These are phyloP conservation scores for Xiphophorus maculatus DNA, from an alignment of 2,113 vertebrate species.

Conservation along the genomic window DNA sequence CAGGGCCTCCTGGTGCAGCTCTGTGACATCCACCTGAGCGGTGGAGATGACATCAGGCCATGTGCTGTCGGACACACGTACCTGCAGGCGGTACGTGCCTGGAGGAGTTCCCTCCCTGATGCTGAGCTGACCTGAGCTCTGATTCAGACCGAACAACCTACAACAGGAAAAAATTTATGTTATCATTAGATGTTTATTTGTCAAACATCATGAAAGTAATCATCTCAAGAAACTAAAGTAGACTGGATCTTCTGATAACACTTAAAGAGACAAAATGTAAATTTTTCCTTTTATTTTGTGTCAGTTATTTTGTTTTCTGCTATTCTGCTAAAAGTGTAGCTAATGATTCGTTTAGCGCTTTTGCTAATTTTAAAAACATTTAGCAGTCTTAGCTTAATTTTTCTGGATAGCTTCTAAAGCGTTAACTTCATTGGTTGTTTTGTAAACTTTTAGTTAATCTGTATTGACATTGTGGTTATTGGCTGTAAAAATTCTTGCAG, in stretches of 20 bases:
- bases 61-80: constrained; percentile 84
- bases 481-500: no score
- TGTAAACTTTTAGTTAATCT: no score
- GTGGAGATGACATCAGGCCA: constrained; percentile 90
- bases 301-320: no score
- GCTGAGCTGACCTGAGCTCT: constrained; percentile 84
- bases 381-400: no score
- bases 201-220: not conserved
- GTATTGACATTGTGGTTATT: no score
- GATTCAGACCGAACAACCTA: constrained; percentile 87
- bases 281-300: no score
- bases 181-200: not conserved
- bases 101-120: constrained; percentile 82
- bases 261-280: no score
- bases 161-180: constrained; percentile 1
- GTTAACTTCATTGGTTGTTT: no score
- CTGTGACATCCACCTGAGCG: constrained; percentile 80
- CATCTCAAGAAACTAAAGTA: not conserved
- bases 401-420: no score
- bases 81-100: constrained; percentile 82
- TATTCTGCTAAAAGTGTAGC: no score
- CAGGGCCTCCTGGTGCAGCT: constrained; percentile 81
- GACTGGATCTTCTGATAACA: not conserved
- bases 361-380: no score
- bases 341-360: no score